Evolutionary conservation across 2,888 invertebrate species (phyloP).

Genomic region (Phytoseiulus persimilis): DNA sequence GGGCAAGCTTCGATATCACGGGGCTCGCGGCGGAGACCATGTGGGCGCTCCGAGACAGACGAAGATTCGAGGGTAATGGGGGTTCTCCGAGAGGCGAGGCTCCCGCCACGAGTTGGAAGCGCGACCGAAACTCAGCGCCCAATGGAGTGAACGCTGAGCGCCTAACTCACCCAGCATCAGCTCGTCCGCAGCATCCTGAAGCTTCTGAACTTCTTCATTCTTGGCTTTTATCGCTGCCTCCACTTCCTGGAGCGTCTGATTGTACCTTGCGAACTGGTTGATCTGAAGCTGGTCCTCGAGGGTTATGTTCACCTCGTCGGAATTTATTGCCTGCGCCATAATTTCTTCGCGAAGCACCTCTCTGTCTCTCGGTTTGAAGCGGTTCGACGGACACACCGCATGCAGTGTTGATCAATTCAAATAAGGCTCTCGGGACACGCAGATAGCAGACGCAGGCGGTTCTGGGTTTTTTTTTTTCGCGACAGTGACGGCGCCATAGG

Average conservation of each 20-base stretch:
- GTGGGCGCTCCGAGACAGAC: too few relatives aligned
- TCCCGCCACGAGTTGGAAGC: too few relatives aligned
- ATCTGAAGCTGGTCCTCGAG: slow-evolving; percentile 95
- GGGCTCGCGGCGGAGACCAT: too few relatives aligned
- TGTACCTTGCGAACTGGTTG: slow-evolving; percentile 86
- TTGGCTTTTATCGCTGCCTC: slow-evolving; percentile 76
- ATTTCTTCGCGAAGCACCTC: neutral
- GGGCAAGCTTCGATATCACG: too few relatives aligned
- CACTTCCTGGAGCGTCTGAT: slow-evolving; percentile 80
- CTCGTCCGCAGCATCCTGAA: slow-evolving; percentile 86
- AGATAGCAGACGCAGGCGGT: neutral
- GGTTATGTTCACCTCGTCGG: slow-evolving; percentile 75
- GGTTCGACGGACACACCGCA: neutral
- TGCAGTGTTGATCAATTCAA: neutral
- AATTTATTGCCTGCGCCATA: slow-evolving; percentile 53
- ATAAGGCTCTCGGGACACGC: neutral
- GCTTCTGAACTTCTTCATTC: slow-evolving; percentile 66
- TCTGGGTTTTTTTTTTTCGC: neutral
- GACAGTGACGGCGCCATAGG: neutral
- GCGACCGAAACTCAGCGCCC: too few relatives aligned
- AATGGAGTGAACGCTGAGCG: too few relatives aligned
- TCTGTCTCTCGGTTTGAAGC: neutral
- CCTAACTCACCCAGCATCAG: slow-evolving; percentile 56
- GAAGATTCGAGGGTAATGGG: too few relatives aligned
- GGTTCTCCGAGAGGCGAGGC: too few relatives aligned